phyloP scores from a whole-genome alignment of 2,113 vertebrate species.

The Romanogobio albipinnatus region DNA sequence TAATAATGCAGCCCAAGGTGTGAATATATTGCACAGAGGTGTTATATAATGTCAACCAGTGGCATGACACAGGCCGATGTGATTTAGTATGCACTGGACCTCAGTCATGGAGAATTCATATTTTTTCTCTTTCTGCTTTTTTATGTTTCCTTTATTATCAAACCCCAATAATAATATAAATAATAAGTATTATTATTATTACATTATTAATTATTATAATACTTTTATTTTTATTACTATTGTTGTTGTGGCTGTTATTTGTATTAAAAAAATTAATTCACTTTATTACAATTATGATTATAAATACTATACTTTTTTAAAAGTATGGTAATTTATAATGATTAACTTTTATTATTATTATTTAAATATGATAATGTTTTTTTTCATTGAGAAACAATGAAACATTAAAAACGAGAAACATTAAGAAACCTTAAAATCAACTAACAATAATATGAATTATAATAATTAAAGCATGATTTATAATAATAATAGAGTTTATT shows the following conservation, averaged over 20 bases:
- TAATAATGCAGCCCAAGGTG: constrained; percentile 9
- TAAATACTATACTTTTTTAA: background rate
- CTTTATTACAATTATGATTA: background rate
- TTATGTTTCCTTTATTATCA: background rate
- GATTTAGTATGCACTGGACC: background rate
- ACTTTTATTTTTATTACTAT: background rate
- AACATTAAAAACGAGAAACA: too few relatives aligned
- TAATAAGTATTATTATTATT: background rate
- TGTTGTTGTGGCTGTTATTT: background rate
- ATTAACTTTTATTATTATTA: background rate
- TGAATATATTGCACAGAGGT: constrained; percentile 16
- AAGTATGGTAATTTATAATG: background rate
- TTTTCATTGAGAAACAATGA: background rate
- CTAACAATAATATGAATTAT: background rate
- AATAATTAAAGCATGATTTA: background rate
- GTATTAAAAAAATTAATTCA: background rate
- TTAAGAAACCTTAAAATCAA: background rate
- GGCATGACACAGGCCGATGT: background rate
- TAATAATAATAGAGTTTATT: background rate
- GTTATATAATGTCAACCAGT: constrained; percentile 31
- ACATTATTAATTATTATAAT: background rate
- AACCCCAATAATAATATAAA: background rate
- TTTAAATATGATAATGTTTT: background rate
- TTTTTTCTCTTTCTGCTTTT: background rate
- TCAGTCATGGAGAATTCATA: background rate